Percentiles rank a stretch among this genome's conserved stretches.
These are phyloP conservation scores for Drosophila mauritiana DNA, from an alignment of 1,140 invertebrate species.

Conservation along the genomic window DNA sequence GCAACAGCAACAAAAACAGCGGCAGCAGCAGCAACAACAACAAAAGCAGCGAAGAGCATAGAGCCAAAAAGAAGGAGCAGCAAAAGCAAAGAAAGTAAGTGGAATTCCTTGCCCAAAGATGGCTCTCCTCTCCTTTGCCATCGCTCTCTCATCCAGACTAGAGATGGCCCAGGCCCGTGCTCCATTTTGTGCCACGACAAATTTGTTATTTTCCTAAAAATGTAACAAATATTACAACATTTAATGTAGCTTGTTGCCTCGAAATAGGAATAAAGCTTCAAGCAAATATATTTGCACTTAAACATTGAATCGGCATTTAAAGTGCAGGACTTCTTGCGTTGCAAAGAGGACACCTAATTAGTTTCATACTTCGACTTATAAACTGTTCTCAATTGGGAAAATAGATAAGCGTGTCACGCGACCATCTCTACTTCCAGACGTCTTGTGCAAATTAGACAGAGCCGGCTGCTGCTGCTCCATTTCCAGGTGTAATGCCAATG, in stretches of 20 bases:
- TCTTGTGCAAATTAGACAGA: slow-evolving; percentile 46
- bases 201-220: neutral
- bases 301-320: no score
- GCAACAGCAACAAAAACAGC: slow-evolving; percentile 24
- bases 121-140: slow-evolving; percentile 30
- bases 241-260: neutral
- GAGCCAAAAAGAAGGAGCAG: slow-evolving; percentile 33
- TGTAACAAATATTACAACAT: neutral
- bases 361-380: no score
- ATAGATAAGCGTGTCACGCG: neutral
- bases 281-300: no score
- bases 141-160: slow-evolving; percentile 20
- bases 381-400: neutral
- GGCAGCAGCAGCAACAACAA: slow-evolving; percentile 13
- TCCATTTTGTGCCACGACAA: neutral
- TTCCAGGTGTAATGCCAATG: slow-evolving; percentile 70
- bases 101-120: slow-evolving; percentile 79
- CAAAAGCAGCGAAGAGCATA: slow-evolving; percentile 26
- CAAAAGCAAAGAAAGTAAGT: slow-evolving; percentile 73
- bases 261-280: no score
- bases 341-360: no score
- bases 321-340: no score
- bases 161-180: slow-evolving; percentile 2
- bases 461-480: slow-evolving; percentile 61
- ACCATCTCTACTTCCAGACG: slow-evolving; percentile 22